These are phyloP conservation scores for Athalia rosae DNA, from an alignment of 2,888 invertebrate genomes.

Conservation along the genomic window DNA sequence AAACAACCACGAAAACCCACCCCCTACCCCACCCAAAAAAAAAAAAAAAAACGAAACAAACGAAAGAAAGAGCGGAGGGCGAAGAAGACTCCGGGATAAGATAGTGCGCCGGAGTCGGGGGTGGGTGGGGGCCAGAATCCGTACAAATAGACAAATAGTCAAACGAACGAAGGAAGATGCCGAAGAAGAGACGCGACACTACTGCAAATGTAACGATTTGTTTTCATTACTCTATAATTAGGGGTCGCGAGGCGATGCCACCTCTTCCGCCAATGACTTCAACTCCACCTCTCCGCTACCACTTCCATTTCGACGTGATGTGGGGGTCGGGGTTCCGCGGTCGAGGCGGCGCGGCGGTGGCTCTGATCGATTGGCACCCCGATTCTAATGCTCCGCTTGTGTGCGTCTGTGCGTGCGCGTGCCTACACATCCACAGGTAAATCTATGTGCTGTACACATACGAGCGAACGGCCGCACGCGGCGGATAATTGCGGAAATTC, in stretches of 20 bases:
- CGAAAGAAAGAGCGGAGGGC: not conserved
- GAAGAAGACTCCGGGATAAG: not conserved
- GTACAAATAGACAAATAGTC: conserved; percentile 43
- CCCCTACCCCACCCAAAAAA: too few relatives aligned
- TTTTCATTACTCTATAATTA: conserved; percentile 68
- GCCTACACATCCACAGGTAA: too few relatives aligned
- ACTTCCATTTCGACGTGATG: not conserved
- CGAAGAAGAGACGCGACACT: conserved; percentile 49
- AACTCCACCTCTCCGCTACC: too few relatives aligned
- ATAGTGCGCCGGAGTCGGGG: not conserved
- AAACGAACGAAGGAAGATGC: conserved; percentile 44
- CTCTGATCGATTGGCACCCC: not conserved
- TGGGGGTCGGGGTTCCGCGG: not conserved
- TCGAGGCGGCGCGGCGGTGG: conserved; percentile 6
- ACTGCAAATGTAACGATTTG: conserved; percentile 67
- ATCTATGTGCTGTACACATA: too few relatives aligned
- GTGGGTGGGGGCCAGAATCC: conserved; percentile 36
- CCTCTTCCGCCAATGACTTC: conserved; percentile 23
- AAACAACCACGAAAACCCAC: too few relatives aligned
- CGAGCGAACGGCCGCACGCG: too few relatives aligned
- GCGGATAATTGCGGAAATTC: too few relatives aligned
- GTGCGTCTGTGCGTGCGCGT: too few relatives aligned
- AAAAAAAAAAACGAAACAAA: not conserved
- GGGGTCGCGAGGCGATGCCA: conserved; percentile 51
- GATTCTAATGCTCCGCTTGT: too few relatives aligned